Percentiles rank a stretch among this genome's conserved stretches.
These are phyloP conservation scores for Auanema freiburgensis DNA, from an alignment of 2,888 invertebrate species.

Conservation along the genomic window DNA sequence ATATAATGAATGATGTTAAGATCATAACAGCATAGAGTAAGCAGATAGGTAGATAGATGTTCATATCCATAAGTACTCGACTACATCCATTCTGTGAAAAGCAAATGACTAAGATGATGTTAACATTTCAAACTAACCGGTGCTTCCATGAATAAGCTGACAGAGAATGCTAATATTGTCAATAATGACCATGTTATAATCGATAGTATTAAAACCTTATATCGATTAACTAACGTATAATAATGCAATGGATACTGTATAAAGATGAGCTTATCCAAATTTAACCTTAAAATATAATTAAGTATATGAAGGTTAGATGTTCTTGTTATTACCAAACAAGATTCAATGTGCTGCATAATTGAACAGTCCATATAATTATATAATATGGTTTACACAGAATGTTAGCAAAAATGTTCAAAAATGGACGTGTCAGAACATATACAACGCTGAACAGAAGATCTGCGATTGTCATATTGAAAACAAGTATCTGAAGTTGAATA, in stretches of 20 bases:
- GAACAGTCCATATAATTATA: slow-evolving; percentile 57
- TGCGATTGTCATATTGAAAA: slow-evolving; percentile 64
- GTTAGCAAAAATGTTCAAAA: slow-evolving; percentile 41
- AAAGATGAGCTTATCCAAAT: slow-evolving; percentile 59
- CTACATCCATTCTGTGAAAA: slow-evolving; percentile 30
- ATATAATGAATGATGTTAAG: slow-evolving; percentile 53
- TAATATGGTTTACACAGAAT: slow-evolving; percentile 58
- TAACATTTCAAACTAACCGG: slow-evolving; percentile 26
- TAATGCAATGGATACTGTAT: slow-evolving; percentile 62
- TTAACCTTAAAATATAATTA: slow-evolving; percentile 42
- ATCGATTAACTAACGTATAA: slow-evolving; percentile 55
- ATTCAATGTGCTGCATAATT: slow-evolving; percentile 60
- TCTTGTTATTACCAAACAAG: slow-evolving; percentile 51
- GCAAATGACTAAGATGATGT: not conserved
- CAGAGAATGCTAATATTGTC: slow-evolving; percentile 35
- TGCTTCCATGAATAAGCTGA: slow-evolving; percentile 47
- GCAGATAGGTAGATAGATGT: slow-evolving; percentile 36
- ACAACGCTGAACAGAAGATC: slow-evolving; percentile 59
- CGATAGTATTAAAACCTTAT: slow-evolving; percentile 42
- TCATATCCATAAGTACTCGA: slow-evolving; percentile 21
- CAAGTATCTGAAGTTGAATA: slow-evolving; percentile 51
- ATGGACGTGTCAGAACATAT: slow-evolving; percentile 60
- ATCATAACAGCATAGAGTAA: slow-evolving; percentile 60
- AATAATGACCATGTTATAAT: slow-evolving; percentile 49
- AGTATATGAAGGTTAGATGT: not conserved